phyloP scores from a whole-genome alignment of 1,140 invertebrate genomes.

The Aplysia californica region DNA sequence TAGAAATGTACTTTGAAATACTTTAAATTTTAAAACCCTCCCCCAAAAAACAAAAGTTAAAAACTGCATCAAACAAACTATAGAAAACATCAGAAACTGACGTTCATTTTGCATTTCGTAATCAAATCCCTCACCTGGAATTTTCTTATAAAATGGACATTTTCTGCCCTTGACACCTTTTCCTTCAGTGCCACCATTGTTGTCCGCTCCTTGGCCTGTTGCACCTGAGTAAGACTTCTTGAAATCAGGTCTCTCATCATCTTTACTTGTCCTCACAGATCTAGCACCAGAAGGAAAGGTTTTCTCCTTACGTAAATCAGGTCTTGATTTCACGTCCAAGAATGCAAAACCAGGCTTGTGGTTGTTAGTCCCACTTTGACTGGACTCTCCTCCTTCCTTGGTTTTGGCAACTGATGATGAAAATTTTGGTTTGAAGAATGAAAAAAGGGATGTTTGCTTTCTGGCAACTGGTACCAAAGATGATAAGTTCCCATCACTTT shows the following conservation, averaged over 20 bases:
- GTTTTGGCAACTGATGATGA: background rate
- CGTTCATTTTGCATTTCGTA: background rate
- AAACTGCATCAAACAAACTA: background rate
- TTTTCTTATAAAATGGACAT: slow-evolving; percentile 67
- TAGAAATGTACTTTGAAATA: background rate
- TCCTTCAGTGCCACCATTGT: background rate
- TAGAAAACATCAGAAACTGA: background rate
- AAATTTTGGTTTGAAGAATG: slow-evolving; percentile 14
- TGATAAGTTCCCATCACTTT: background rate
- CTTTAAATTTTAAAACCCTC: background rate
- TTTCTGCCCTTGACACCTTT: background rate
- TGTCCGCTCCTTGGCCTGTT: background rate
- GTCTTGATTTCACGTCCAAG: background rate
- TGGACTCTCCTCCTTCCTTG: background rate
- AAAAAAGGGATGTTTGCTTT: slow-evolving; percentile 14
- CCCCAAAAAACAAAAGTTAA: background rate
- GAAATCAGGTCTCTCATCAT: background rate
- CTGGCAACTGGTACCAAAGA: background rate
- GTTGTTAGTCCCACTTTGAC: background rate
- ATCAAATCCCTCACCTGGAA: slow-evolving; percentile 49
- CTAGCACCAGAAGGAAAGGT: background rate
- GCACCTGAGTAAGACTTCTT: no score
- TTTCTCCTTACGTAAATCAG: background rate
- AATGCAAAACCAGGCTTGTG: background rate
- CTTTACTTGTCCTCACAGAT: background rate